Evolutionary conservation across 2,888 invertebrate genomes (phyloP).

Genomic region (Platycheirus albimanus): DNA sequence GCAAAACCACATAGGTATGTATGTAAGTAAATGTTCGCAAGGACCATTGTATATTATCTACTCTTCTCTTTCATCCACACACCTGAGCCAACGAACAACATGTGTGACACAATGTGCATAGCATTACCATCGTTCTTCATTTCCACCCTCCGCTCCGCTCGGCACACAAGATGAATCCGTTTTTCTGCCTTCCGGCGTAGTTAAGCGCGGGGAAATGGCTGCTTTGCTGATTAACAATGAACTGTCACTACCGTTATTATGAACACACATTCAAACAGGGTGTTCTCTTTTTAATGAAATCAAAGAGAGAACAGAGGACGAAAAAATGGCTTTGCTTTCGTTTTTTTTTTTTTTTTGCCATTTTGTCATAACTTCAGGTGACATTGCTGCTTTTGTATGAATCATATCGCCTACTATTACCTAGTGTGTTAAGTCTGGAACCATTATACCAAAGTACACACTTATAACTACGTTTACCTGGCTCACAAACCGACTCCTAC

Average conservation of each 20-base stretch:
- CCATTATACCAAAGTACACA: neutral
- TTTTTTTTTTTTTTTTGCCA: neutral
- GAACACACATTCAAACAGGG: constrained; percentile 17
- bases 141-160: neutral
- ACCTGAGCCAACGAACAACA: constrained; percentile 10
- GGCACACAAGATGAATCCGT: constrained; percentile 39
- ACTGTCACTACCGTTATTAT: neutral
- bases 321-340: neutral
- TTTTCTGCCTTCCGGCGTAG: constrained; percentile 40
- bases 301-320: constrained; percentile 10
- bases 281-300: constrained; percentile 40
- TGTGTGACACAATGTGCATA: constrained; percentile 34
- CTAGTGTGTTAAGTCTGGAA: constrained; percentile 26
- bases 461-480: constrained; percentile 5
- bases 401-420: constrained; percentile 40
- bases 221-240: constrained; percentile 47
- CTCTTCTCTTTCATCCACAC: neutral
- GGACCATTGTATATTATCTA: constrained; percentile 10
- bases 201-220: constrained; percentile 1
- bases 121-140: constrained; percentile 4
- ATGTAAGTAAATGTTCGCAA: constrained; percentile 19
- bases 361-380: constrained; percentile 42
- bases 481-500: constrained; percentile 22
- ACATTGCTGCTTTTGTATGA: constrained; percentile 35
- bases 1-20: constrained; percentile 6